phyloP scores from a whole-genome alignment of 2,797 vertebrate genomes.

The Luscinia luscinia region DNA sequence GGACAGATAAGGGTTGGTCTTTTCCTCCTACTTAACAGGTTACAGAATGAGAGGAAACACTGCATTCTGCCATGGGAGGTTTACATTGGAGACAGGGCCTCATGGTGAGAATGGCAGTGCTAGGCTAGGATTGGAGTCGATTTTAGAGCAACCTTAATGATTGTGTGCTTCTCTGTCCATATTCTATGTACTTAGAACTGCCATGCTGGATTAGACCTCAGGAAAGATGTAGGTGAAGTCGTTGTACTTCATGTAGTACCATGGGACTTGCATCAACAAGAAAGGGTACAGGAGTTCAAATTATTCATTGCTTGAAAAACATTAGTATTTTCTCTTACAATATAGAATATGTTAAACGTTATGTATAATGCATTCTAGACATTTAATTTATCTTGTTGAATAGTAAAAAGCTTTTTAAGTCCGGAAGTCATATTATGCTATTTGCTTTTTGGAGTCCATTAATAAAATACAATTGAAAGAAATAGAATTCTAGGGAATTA shows the following conservation, averaged over 20 bases:
- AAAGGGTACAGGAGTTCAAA: neutral
- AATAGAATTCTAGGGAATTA: neutral
- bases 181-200: neutral
- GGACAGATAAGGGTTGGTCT: neutral
- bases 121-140: neutral
- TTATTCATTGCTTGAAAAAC: neutral
- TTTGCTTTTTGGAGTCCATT: neutral
- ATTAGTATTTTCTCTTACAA: neutral
- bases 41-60: neutral
- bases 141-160: neutral
- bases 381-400: neutral
- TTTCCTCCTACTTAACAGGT: neutral
- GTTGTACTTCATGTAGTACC: neutral
- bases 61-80: rapidly evolving
- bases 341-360: neutral
- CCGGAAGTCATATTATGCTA: neutral
- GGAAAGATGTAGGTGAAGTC: neutral
- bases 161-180: neutral
- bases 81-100: neutral
- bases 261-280: neutral
- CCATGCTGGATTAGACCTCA: neutral
- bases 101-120: neutral
- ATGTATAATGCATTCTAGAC: neutral
- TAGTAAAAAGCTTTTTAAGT: neutral
- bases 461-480: neutral